These are phyloP conservation scores for Bradypus variegatus DNA, from an alignment of 2,797 vertebrate species.

Conservation along the genomic window DNA sequence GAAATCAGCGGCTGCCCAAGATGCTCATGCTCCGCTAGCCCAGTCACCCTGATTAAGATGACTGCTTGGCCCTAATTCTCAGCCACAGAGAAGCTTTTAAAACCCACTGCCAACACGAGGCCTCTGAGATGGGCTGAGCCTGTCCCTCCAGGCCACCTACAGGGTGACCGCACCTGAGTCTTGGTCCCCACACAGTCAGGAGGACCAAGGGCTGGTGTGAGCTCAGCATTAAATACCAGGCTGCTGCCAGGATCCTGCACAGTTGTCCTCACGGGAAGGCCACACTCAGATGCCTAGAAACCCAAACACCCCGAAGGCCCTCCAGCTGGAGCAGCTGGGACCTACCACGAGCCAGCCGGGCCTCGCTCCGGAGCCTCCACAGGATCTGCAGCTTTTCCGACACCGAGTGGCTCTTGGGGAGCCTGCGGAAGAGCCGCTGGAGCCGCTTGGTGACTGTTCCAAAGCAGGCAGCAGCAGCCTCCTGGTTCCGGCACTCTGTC, in stretches of 20 bases:
- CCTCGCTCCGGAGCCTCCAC: conserved; percentile 76
- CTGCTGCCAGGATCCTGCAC: not conserved
- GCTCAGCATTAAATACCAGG: not conserved
- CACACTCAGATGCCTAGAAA: not conserved
- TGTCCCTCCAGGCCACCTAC: not conserved
- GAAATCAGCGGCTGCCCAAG: not conserved
- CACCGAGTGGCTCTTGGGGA: conserved; percentile 84
- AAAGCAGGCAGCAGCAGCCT: conserved; percentile 79
- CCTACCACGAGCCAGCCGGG: conserved; percentile 77
- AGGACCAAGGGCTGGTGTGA: not conserved
- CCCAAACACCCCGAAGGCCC: fast-evolving
- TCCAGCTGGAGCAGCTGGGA: not conserved
- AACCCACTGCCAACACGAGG: not conserved
- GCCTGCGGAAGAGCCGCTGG: conserved; percentile 82
- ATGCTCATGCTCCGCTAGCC: not conserved
- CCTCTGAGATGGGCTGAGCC: not conserved
- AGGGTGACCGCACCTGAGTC: not conserved
- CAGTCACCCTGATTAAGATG: not conserved
- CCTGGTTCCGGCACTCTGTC: conserved; percentile 67
- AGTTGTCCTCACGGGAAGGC: not conserved
- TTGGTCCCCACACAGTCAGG: not conserved
- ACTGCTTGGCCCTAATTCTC: not conserved
- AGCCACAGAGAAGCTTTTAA: not conserved
- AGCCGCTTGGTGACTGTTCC: conserved; percentile 82
- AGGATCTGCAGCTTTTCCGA: conserved; percentile 77